Conservation (phyloP, 2,888 invertebrate species). For the Scrobipalpa costella region DNA sequence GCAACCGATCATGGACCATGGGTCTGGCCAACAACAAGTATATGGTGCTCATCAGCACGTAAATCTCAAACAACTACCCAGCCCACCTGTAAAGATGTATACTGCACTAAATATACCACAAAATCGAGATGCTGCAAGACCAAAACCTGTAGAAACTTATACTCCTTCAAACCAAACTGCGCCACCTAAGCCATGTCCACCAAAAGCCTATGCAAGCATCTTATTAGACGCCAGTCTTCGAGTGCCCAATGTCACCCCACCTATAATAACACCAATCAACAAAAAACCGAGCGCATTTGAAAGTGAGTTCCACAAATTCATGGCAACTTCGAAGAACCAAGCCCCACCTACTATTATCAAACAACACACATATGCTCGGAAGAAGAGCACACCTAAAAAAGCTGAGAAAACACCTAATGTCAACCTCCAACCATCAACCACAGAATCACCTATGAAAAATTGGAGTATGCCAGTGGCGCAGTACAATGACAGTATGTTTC, state of each 20-base stretch:
- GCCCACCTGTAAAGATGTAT: conserved; percentile 22
- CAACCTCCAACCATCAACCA: neutral
- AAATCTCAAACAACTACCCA: neutral
- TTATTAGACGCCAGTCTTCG: conserved; percentile 44
- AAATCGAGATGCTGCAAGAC: conserved; percentile 6
- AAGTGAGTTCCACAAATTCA: conserved; percentile 70
- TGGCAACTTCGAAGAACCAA: conserved; percentile 40
- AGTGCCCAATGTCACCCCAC: conserved; percentile 43
- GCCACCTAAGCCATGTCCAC: conserved; percentile 22
- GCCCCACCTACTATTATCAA: conserved; percentile 21
- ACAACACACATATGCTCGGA: conserved; percentile 26
- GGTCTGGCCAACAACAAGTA: conserved; percentile 33
- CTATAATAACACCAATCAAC: conserved; percentile 55
- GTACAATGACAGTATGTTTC: conserved; percentile 69
- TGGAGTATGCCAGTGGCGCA: conserved; percentile 61
- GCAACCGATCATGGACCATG: conserved; percentile 49
- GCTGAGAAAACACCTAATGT: neutral
- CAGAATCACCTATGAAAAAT: neutral
- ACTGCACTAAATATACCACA: conserved; percentile 25
- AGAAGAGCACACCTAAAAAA: conserved; percentile 29
- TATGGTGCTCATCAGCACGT: neutral
- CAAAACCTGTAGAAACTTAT: conserved; percentile 16
- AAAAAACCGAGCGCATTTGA: conserved; percentile 71
- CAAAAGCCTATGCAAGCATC: conserved; percentile 40
- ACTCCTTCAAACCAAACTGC: conserved; percentile 21